Conservation (phyloP, 2,797 vertebrate genomes). For the Sternotherus odoratus region DNA sequence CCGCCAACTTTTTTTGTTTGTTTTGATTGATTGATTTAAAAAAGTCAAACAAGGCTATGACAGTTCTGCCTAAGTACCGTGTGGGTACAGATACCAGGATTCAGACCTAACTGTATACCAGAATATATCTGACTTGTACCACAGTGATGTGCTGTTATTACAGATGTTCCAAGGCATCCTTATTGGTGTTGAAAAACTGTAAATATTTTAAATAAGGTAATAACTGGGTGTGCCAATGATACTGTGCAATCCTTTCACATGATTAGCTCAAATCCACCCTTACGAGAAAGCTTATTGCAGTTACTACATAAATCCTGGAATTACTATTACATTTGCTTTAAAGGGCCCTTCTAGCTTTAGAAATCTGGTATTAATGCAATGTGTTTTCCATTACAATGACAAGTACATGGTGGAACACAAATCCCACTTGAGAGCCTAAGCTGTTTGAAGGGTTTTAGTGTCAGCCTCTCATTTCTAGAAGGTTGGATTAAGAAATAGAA, state of each 20-base stretch:
- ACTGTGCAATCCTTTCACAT: slow-evolving; percentile 14
- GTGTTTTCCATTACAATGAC: slow-evolving; percentile 45
- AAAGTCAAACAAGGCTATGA: not conserved
- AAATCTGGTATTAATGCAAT: slow-evolving; percentile 51
- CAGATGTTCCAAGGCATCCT: not conserved
- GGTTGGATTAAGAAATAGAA: slow-evolving; percentile 60
- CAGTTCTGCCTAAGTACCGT: not conserved
- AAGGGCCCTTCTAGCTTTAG: slow-evolving; percentile 21
- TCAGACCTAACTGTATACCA: not conserved
- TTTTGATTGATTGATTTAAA: not conserved
- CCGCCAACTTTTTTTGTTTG: not conserved
- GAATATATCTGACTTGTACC: not conserved
- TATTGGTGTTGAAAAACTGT: not conserved
- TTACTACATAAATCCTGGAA: slow-evolving; percentile 49
- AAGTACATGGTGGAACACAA: slow-evolving; percentile 90
- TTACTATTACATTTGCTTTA: slow-evolving; percentile 36
- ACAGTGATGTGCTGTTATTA: not conserved
- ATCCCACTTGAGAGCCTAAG: slow-evolving; percentile 87
- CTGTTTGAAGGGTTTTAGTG: slow-evolving; percentile 61
- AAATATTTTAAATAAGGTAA: not conserved
- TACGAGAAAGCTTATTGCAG: slow-evolving; percentile 26
- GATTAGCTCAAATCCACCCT: slow-evolving; percentile 50
- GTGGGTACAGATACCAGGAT: not conserved
- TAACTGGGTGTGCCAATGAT: not conserved
- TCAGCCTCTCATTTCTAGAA: slow-evolving; percentile 59